These are phyloP conservation scores for Struthio camelus DNA, from an alignment of 2,113 vertebrate genomes.

Conservation along the genomic window DNA sequence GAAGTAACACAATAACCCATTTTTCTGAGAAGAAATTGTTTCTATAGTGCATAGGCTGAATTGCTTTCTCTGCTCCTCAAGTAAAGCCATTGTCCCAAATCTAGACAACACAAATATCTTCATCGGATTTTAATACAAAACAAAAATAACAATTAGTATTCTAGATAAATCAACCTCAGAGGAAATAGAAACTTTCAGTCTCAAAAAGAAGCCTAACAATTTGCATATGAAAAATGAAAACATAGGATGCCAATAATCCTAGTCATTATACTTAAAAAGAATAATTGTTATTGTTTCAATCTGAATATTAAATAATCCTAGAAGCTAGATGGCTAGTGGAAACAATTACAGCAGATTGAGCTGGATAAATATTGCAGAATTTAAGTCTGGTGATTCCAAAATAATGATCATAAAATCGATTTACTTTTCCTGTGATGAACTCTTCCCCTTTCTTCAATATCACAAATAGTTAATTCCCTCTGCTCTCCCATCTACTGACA, in stretches of 20 bases:
- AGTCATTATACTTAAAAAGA: neutral
- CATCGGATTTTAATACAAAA: neutral
- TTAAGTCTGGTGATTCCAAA: neutral
- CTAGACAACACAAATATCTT: neutral
- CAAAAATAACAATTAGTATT: neutral
- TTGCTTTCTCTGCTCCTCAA: neutral
- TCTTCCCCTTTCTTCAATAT: neutral
- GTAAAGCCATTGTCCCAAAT: neutral
- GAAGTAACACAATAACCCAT: neutral
- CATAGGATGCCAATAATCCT: neutral
- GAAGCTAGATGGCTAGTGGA: neutral
- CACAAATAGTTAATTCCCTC: neutral
- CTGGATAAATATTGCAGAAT: neutral
- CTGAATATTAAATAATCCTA: neutral
- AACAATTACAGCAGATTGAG: neutral
- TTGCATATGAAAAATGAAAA: neutral
- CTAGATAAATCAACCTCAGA: neutral
- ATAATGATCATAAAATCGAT: neutral
- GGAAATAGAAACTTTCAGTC: neutral
- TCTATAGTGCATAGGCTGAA: neutral
- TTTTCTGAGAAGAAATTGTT: neutral
- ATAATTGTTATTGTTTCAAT: neutral
- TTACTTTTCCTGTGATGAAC: neutral
- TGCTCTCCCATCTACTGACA: neutral
- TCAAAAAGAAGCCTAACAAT: neutral